Conservation (phyloP, 1,140 invertebrate species). For the Meloidogyne chitwoodi region DNA sequence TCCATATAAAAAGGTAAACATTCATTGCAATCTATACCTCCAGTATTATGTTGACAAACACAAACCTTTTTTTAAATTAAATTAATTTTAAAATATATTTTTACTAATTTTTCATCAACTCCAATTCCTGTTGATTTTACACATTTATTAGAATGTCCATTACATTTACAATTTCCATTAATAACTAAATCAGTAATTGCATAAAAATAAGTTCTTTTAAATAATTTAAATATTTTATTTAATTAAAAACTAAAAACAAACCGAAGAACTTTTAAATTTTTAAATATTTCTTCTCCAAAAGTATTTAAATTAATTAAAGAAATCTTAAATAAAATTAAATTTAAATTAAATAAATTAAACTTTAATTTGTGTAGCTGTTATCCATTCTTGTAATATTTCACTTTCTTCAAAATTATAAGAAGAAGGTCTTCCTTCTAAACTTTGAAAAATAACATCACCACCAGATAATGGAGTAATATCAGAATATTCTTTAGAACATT, state of each 20-base stretch:
- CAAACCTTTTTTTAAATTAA: slow-evolving; percentile 64
- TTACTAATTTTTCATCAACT: background rate
- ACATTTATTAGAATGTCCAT: slow-evolving; percentile 88
- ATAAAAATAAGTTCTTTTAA: slow-evolving; percentile 84
- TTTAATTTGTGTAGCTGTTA: slow-evolving; percentile 85
- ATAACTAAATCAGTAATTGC: slow-evolving; percentile 91
- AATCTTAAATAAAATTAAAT: slow-evolving; percentile 64
- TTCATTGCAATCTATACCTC: slow-evolving; percentile 75
- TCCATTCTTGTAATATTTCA: slow-evolving; percentile 86
- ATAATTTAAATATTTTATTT: no score
- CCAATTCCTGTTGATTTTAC: slow-evolving; percentile 65
- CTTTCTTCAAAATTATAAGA: slow-evolving; percentile 84
- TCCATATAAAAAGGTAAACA: slow-evolving; percentile 93
- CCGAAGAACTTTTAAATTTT: slow-evolving; percentile 79
- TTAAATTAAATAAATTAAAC: no score
- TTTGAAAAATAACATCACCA: slow-evolving; percentile 92
- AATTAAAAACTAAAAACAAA: slow-evolving; percentile 62
- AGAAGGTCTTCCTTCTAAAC: slow-evolving; percentile 85
- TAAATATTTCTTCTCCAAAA: slow-evolving; percentile 95
- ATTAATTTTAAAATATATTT: slow-evolving; percentile 29
- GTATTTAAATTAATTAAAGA: slow-evolving; percentile 85
- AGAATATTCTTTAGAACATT: slow-evolving; percentile 91
- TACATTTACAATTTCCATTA: slow-evolving; percentile 90
- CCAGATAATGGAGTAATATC: slow-evolving; percentile 91
- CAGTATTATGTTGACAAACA: slow-evolving; percentile 89